Conservation (phyloP, 2,113 vertebrate genomes). For the Carassius gibelio region DNA sequence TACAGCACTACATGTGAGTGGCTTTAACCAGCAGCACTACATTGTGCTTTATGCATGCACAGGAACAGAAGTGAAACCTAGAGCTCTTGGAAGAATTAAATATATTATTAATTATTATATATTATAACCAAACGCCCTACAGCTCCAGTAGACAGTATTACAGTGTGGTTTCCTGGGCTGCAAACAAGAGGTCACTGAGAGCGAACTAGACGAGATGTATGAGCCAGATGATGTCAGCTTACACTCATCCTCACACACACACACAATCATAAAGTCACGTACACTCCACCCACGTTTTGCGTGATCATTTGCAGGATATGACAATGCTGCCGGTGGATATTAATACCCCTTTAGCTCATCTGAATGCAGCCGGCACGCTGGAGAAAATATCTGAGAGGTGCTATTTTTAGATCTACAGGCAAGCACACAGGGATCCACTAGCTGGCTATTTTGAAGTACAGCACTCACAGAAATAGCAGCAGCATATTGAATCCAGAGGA, state of each 20-base stretch:
- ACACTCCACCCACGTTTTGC: conserved; percentile 23
- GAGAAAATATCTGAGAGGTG: conserved; percentile 75
- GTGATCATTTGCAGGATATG: conserved; percentile 52
- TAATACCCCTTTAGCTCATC: conserved; percentile 72
- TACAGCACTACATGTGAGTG: conserved; percentile 18
- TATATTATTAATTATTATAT: too few relatives aligned
- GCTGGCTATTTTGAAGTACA: conserved; percentile 64
- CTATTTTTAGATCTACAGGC: conserved; percentile 78
- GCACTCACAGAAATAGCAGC: conserved; percentile 61
- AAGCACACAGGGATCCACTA: conserved; percentile 70
- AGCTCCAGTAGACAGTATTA: not conserved
- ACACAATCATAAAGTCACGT: conserved; percentile 54
- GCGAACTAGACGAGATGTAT: not conserved
- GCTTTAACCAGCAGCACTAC: conserved; percentile 41
- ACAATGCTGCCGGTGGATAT: conserved; percentile 73
- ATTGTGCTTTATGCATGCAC: conserved; percentile 17
- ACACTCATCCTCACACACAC: conserved; percentile 48
- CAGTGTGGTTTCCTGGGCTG: not conserved
- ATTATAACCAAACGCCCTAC: not conserved
- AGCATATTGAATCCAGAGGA: conserved; percentile 52
- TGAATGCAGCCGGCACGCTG: conserved; percentile 65
- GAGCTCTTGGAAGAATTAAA: not conserved
- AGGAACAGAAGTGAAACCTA: conserved; percentile 27
- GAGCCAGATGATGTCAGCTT: conserved; percentile 23
- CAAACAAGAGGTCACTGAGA: conserved; percentile 17